These are phyloP conservation scores for Rousettus madagascariensis DNA, from an alignment of 2,797 vertebrate genomes.

Conservation along the genomic window DNA sequence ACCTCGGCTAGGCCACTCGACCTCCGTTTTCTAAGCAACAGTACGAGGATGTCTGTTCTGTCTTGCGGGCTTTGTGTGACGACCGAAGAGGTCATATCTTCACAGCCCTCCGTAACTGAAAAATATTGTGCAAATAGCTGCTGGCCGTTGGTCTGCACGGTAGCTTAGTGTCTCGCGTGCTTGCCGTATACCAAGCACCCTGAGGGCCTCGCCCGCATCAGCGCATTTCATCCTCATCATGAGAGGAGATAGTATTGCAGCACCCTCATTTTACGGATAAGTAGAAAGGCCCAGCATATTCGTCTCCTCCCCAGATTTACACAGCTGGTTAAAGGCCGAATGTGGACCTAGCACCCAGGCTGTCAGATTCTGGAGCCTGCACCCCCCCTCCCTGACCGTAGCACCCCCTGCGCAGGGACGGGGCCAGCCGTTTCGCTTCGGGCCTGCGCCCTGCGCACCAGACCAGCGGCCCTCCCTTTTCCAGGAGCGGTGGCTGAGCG, in stretches of 20 bases:
- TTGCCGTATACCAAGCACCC: not conserved
- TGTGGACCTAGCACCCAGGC: not conserved
- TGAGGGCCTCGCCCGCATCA: not conserved
- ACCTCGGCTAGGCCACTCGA: fast-evolving
- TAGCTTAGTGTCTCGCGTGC: not conserved
- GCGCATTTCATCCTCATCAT: not conserved
- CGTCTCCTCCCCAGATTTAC: not conserved
- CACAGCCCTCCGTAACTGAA: not conserved
- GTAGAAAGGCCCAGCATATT: not conserved
- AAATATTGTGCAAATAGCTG: not conserved
- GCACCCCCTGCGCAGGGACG: not conserved
- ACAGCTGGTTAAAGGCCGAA: not conserved
- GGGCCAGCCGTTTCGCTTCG: not conserved
- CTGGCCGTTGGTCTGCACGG: not conserved
- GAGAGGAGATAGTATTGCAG: not conserved
- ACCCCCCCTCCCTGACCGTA: not conserved
- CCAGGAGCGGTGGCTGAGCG: not conserved
- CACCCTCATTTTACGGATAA: not conserved
- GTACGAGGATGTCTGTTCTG: not conserved
- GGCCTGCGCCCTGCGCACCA: not conserved
- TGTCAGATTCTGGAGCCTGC: not conserved
- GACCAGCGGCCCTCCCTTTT: not conserved
- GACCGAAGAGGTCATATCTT: not conserved
- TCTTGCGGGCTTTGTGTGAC: not conserved
- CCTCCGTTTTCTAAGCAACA: not conserved